Base-by-base conservation (phyloP, 2,113 vertebrate species). In the Potamarius usumacintae region DNA sequence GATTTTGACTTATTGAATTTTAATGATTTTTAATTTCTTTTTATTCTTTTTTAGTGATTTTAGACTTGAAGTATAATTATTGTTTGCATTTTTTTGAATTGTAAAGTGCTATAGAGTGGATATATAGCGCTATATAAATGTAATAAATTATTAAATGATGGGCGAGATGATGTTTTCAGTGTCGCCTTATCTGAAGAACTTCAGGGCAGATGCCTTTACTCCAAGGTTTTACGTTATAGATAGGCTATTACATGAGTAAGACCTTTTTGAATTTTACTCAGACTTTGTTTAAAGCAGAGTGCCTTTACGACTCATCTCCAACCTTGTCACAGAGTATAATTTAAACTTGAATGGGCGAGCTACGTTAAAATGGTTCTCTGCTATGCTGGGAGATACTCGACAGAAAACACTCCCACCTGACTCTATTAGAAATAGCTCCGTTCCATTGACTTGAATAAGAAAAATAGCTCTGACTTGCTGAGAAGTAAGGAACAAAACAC, bases 141-240 rank as follows among this genome's bases (percentile, higher is more conserved):
- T 30, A 30, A 30, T 30, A 30, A 30, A 30, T 30, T 30, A 30
- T 30, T 30, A 81, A 58, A 11, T 81, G 20, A 81, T 22, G 12
- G 53, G 18, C 25, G 10, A 30, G 27, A 34, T 53, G 8, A 55
- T 48, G 27, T 79, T 65, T 63, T 52, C 6, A 4, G 22, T 30
- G 42, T 65, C 63, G 4, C 8, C 12, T 57, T 17, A 57, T 57
- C 17, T 3, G 25, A 57, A 22, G n/a, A 30, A 5, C 8, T 22
- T 78, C 8, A 55, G 53, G 76, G 25, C 77, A 78, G 76, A 53
- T 52, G 50, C n/a, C 53, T 76, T 53, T 77, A 78, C 76, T 27
- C 2, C 7, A 27, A 55, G 52, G 25, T n/a, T 78, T 78, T 27
- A 10, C 7, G 22, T 27, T 50, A 48, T 76, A 4, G 7, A 76